Evolutionary conservation across 1,140 invertebrate species (phyloP), one percentile per base, ranked within the genome.

Genomic region (Streblospio benedicti): DNA sequence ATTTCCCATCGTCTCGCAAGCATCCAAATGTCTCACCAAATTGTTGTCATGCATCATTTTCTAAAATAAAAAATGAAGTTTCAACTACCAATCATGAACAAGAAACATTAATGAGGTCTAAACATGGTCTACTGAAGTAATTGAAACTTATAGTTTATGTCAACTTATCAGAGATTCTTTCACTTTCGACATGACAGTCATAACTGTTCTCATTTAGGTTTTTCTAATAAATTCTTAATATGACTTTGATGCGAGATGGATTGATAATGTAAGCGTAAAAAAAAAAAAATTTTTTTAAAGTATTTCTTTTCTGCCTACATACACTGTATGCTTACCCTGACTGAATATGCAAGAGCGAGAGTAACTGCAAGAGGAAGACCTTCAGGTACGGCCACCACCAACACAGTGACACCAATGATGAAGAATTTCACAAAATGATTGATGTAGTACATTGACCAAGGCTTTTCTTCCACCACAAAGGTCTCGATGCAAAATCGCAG

Each of bases 391-490:
- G 95, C 94, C 41, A 98, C 94, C 18, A 98, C 94, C 61, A 98
- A 85, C 59, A 98, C 95, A 61, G 94, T 98, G 6, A 98, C 94
- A 86, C 95, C 94, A 78, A 96, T 97, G 78, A 98, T 98, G 67
- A 98, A 84, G 82, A 93, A 92, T 67, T 90, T 88, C 45, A 64
- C 63, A 53, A 65, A 51, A 18, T 70, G 64, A 23, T 64, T 64
- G 6, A 71, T 64, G 45, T 76, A 66, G 12, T 45, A 51, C 44
- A 84, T 87, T 62, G 84, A 84, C 90, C 91, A 94, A 30, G 76
- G 72, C 69, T 85, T 81, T 2, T 82, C 69, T 25, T 91, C 74
- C 20, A 89, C 83, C 25, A 89, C 86, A 76, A 95, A 98, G 27
- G 84, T 91, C 65, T 84, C 83, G 63, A 97, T 83, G 79, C 91